Base-by-base conservation (phyloP, 1,140 invertebrate genomes). In the Octopus bimaculoides region DNA sequence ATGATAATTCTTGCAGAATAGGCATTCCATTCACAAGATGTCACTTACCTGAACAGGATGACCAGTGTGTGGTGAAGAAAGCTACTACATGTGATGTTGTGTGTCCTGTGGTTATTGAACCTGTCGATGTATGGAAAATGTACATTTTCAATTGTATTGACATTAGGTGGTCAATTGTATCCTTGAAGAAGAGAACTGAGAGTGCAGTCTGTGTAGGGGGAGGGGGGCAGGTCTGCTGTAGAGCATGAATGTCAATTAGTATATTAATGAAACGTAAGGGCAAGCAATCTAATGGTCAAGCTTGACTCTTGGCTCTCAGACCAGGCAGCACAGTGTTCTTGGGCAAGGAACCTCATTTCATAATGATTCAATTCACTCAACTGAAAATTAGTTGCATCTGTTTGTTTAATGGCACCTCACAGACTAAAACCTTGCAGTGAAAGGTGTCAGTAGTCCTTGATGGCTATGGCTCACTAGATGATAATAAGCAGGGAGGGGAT, bases 151-250 rank as follows among this genome's bases (percentile, higher is more conserved):
- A 77, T 20, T 86, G 84, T 81, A 83, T 87, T 10, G 85, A 88
- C 75, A 85, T 88, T 56, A 78, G 80, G n/a, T 87, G 85, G 86
- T 80, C 77, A 20, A 86, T 86, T 79, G 87, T 88, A 85, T 86
- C 83, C 85, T 84, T 84, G 78, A 7, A 41, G 26, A 41, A 41
- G 26, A 41, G 26, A 41, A 41, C 26, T 41, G 26, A 41, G 26
- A 41, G 26, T 41, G 26, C 26, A 41, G 26, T 41, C 26, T 41
- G 0, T 41, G 26, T 41, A 3, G 1, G 26, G 26, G 26, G 26
- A 3, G 2, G 26, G 26, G 26, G 26, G 26, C 1, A 41, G 26
- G 26, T 41, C 26, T 41, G 26, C 26, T 41, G 26, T 41, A 14
- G 26, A 54, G 0, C 53, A 7, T 9, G n/a, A 20, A 5, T 54